Evolutionary conservation across 2,888 invertebrate species (phyloP), one percentile per base, ranked within the genome.

Genomic region (Caradrina clavipalpis): DNA sequence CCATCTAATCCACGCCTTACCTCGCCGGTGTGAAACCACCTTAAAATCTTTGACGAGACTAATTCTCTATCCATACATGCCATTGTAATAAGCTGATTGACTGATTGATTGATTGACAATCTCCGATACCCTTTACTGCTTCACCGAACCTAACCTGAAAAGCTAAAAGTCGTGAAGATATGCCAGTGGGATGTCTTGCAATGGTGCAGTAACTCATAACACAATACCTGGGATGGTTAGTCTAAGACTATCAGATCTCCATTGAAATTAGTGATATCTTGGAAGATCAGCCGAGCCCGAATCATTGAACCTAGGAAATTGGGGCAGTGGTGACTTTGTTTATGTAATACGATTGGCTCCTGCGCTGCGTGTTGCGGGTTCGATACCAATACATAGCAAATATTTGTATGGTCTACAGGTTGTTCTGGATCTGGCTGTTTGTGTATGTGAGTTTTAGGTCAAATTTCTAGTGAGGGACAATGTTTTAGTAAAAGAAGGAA

Each of bases 161-260:
- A 69, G 45, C 70, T 58, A 81, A 63, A 80, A 39, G 62, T 15
- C 70, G 77, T 81, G 58, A 76, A 81, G 81, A 80, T 80, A 21
- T 17, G 73, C 10, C 5, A 39, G 17, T 42, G 21, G 53, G 47
- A 35, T 26, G 57, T 63, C 26, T 39, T 11, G 26, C 17, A 62
- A 56, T 63, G 62, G 65, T 69, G 57, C 62, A 49, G 69, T 81
- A 72, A 62, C 54, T 82, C 80, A 82, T 73, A 68, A 73, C n/a
- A 82, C 83, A 85, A 85, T 83, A 61, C 76, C 22, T 70, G 83
- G 80, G 80, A 56, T 72, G 76, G 76, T 72, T 47, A 26, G 35
- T 17, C 35, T 42, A 5, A 21, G 42, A n/a, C 57, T 17, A 69
- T 81, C 82, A 51, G 82, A 78, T 75, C 50, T 65, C 13, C 57